phyloP scores from a whole-genome alignment of 2,888 invertebrate species.

The Amphimallon solstitiale region DNA sequence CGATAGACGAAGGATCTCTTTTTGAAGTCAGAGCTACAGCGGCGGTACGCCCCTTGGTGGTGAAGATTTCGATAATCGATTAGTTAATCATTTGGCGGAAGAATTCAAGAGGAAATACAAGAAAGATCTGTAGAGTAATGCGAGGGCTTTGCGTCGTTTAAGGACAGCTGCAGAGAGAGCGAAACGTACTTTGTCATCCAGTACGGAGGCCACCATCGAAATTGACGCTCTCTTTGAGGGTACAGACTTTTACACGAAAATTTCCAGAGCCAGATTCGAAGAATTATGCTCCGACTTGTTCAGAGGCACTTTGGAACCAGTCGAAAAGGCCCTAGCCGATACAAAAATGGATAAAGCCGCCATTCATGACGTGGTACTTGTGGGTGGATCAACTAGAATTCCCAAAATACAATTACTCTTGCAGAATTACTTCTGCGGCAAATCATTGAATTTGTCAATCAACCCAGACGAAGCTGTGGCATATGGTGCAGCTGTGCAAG shows the following conservation, averaged over 20 bases:
- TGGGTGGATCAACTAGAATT: constrained; percentile 84
- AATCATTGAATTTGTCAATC: constrained; percentile 57
- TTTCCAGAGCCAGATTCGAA: constrained; percentile 80
- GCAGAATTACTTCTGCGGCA: constrained; percentile 78
- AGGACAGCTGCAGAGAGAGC: constrained; percentile 82
- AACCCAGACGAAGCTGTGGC: constrained; percentile 61
- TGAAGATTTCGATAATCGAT: constrained; percentile 72
- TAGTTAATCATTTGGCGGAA: too few relatives aligned
- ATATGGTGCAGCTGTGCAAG: constrained; percentile 60
- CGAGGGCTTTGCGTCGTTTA: constrained; percentile 74
- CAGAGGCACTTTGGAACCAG: constrained; percentile 76
- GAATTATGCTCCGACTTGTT: constrained; percentile 78
- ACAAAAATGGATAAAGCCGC: constrained; percentile 80
- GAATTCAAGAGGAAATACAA: too few relatives aligned
- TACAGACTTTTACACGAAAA: constrained; percentile 76
- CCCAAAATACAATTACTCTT: constrained; percentile 82
- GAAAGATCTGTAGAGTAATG: constrained; percentile 76
- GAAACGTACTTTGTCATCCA: constrained; percentile 79
- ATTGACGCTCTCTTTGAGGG: constrained; percentile 79
- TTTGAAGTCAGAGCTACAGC: too few relatives aligned
- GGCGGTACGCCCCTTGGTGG: too few relatives aligned
- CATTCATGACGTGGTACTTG: constrained; percentile 83
- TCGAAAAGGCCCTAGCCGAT: constrained; percentile 77
- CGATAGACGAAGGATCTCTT: too few relatives aligned
- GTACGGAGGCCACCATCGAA: constrained; percentile 78